A percentile compares a stretch with the other conserved stretches of the same genome.
Conservation (phyloP, 2,797 vertebrate species). For the Pantherophis alleghaniensis region DNA sequence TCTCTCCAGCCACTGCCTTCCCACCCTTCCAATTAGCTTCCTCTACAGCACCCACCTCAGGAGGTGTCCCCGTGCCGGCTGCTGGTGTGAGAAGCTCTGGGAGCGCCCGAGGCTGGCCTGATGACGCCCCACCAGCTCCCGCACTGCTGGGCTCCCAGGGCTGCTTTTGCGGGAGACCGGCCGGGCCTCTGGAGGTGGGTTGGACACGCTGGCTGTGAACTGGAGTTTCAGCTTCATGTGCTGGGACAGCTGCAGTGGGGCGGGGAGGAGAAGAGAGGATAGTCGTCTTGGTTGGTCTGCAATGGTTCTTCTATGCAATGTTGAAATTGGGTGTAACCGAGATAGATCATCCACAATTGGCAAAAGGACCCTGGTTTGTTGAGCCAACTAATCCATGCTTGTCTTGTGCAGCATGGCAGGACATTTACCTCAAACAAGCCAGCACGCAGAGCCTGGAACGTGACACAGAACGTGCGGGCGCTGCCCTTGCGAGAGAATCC, state of each 20-base stretch:
- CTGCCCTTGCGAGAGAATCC: slow-evolving; percentile 89
- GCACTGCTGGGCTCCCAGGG: slow-evolving; percentile 86
- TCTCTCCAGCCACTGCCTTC: background rate
- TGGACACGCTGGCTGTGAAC: slow-evolving; percentile 88
- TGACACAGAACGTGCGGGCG: slow-evolving; percentile 85
- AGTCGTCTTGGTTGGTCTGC: background rate
- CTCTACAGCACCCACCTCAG: slow-evolving; percentile 78
- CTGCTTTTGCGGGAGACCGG: slow-evolving; percentile 86
- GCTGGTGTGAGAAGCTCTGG: slow-evolving; percentile 94
- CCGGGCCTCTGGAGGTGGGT: slow-evolving; percentile 85
- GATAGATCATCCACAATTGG: background rate
- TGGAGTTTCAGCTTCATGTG: slow-evolving; percentile 95
- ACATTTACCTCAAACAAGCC: slow-evolving; percentile 87
- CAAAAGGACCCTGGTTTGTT: background rate
- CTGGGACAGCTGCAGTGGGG: slow-evolving; percentile 81
- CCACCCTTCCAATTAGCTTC: background rate
- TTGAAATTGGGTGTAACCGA: background rate
- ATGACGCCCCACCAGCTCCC: slow-evolving; percentile 86
- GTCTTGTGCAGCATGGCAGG: too few relatives aligned
- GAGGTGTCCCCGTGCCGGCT: slow-evolving; percentile 89
- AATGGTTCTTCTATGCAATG: background rate
- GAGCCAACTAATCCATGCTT: background rate
- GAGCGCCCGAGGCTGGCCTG: slow-evolving; percentile 86
- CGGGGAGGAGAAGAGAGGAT: background rate
- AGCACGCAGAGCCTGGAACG: slow-evolving; percentile 86